Evolutionary conservation across 2,797 vertebrate genomes (phyloP), one percentile per base, ranked within the genome.

Genomic region (Rhinoraja longicauda): DNA sequence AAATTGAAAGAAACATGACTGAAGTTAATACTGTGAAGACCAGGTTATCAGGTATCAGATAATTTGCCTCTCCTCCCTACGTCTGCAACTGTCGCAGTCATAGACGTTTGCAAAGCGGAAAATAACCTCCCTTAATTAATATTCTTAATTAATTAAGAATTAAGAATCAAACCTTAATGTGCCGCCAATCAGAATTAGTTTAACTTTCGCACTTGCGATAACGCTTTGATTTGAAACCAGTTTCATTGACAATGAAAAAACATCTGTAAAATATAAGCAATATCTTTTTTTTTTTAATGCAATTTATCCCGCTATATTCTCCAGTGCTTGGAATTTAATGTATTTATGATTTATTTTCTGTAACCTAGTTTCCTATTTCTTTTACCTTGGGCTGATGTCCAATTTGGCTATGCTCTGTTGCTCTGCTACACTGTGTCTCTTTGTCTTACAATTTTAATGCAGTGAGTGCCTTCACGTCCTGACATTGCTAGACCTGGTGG

Each of bases 1-100:
- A 94, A 12, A 94, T 96, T 95, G 96, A 97, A 92, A 94, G 93
- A 62, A 96, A 93, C 94, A 96, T 97, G 94, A 95, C 94, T 17
- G 96, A 96, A 95, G 96, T 96, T 93, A 96, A 95, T 39, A 92
- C 95, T 4, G 62, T 95, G 93, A 96, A 96, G 93, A 95, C 94
- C 59, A 94, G 93, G 77, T 94, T 97, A 90, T 96, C 95, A 94
- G 96, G 97, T 97, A 93, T 64, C 93, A 32, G 1, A 39, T 45
- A 67, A 59, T 24, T 67, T 84, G 15, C 17, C 15, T 67, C n/a
- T 1, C 59, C 57, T 64, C 6, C 36, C 32, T 67, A 7, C 7
- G 17, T 36, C 19, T 62, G 29, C 88, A 88, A 88, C 59, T 10
- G 0, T 53, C 82, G 26, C 45, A 17, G 77, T 62, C 57, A n/a